These are phyloP conservation scores for Ruditapes philippinarum DNA, from an alignment of 1,140 invertebrate species.

Conservation along the genomic window DNA sequence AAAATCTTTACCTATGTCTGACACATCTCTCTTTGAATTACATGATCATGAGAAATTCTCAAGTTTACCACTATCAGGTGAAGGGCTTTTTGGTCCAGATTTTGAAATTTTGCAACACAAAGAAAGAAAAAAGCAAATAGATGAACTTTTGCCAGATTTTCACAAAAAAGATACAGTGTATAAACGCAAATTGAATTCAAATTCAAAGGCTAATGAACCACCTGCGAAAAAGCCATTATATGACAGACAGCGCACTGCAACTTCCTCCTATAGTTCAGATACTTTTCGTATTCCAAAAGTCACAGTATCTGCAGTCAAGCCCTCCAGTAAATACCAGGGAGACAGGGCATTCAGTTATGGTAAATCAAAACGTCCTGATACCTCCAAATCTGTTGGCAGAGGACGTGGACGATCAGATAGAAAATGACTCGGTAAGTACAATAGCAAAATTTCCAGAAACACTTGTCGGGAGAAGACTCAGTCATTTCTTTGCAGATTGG, in stretches of 20 bases:
- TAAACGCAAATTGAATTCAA: background rate
- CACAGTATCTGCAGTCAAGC: background rate
- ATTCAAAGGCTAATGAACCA: background rate
- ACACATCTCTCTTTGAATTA: constrained; percentile 27
- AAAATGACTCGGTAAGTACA: constrained; percentile 41
- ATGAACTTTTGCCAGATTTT: constrained; percentile 37
- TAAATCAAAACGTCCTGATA: background rate
- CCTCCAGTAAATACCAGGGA: background rate
- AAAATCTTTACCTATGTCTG: background rate
- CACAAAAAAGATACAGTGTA: constrained; percentile 11
- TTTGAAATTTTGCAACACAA: constrained; percentile 5
- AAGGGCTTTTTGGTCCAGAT: constrained; percentile 22
- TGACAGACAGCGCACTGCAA: background rate
- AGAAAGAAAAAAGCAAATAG: constrained; percentile 16
- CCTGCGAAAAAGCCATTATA: background rate
- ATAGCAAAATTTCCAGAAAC: background rate
- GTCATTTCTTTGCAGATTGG: constrained; percentile 49
- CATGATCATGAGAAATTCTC: background rate
- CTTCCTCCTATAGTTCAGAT: background rate
- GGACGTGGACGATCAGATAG: background rate
- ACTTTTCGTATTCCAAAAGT: constrained; percentile 53
- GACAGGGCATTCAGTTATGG: background rate
- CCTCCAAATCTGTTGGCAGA: background rate
- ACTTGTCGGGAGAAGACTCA: constrained; percentile 1
- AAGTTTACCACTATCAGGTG: constrained; percentile 5